phyloP scores from a whole-genome alignment of 2,888 invertebrate species.

The Thysanoteuthis rhombus region DNA sequence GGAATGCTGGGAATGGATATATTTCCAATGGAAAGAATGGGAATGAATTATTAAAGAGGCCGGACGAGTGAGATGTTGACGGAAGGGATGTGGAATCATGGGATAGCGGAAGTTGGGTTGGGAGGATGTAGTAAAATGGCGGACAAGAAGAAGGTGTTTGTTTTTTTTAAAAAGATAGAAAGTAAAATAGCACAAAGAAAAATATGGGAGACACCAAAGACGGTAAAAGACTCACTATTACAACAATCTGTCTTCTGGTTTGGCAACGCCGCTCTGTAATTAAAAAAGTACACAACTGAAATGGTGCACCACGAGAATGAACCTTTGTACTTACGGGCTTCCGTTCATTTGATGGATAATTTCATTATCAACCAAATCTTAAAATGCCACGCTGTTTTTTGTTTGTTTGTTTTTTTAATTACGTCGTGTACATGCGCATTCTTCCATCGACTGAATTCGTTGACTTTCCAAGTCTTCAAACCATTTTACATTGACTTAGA shows the following conservation, averaged over 20 bases:
- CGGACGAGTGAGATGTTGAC: background rate
- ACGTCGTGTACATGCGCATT: background rate
- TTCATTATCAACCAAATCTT: background rate
- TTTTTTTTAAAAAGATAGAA: no score
- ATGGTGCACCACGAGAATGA: background rate
- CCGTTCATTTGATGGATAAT: background rate
- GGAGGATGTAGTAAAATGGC: background rate
- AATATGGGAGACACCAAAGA: background rate
- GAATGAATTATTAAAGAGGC: background rate
- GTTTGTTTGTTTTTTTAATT: background rate
- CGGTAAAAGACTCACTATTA: slow-evolving; percentile 21
- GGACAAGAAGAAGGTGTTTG: background rate
- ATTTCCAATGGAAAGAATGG: background rate
- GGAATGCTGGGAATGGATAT: background rate
- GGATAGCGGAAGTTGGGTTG: background rate
- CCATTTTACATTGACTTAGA: no score
- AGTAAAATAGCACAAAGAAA: background rate
- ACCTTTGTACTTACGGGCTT: background rate
- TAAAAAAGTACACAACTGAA: background rate
- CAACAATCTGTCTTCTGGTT: slow-evolving; percentile 27
- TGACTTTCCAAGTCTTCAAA: background rate
- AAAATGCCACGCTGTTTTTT: background rate
- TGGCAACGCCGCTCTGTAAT: slow-evolving; percentile 12
- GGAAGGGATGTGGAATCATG: background rate
- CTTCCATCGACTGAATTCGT: background rate